Evolutionary conservation across 2,888 invertebrate species (phyloP).

Genomic region (Chrysomela aeneicollis): DNA sequence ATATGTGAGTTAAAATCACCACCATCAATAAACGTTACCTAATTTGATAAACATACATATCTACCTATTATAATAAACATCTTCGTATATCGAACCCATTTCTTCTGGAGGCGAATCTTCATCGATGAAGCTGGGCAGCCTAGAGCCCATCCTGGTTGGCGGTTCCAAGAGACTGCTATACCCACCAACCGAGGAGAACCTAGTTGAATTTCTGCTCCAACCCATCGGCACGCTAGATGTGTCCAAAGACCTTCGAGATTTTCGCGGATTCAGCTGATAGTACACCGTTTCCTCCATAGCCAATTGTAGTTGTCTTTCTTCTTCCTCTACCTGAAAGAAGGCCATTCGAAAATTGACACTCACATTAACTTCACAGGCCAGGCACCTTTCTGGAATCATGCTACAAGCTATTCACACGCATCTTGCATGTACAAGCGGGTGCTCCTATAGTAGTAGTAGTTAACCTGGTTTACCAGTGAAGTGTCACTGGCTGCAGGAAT

Average conservation of each 20-base stretch:
- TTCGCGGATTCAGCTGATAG: conserved; percentile 63
- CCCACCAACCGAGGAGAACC: conserved; percentile 73
- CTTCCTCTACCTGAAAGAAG: conserved; percentile 69
- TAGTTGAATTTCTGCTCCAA: conserved; percentile 61
- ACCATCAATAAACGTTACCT: too few species aligned
- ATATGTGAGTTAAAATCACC: too few species aligned
- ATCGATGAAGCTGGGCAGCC: conserved; percentile 68
- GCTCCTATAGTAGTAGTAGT: too few species aligned
- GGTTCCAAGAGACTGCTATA: conserved; percentile 77
- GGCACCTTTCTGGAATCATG: too few species aligned
- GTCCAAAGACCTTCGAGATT: conserved; percentile 65
- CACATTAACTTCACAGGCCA: too few species aligned
- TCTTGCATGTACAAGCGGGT: too few species aligned
- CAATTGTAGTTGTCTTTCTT: conserved; percentile 73
- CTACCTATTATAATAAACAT: conserved; percentile 55
- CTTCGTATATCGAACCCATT: conserved; percentile 54
- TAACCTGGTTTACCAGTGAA: too few species aligned
- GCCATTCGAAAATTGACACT: too few species aligned
- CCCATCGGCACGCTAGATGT: conserved; percentile 70
- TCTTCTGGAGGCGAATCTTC: conserved; percentile 61
- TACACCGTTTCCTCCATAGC: conserved; percentile 76
- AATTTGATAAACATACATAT: too few species aligned
- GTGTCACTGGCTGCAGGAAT: too few species aligned
- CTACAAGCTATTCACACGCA: too few species aligned
- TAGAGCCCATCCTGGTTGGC: conserved; percentile 67